Base-by-base conservation (phyloP, 2,888 invertebrate genomes). In the Pristionchus entomophagus region DNA sequence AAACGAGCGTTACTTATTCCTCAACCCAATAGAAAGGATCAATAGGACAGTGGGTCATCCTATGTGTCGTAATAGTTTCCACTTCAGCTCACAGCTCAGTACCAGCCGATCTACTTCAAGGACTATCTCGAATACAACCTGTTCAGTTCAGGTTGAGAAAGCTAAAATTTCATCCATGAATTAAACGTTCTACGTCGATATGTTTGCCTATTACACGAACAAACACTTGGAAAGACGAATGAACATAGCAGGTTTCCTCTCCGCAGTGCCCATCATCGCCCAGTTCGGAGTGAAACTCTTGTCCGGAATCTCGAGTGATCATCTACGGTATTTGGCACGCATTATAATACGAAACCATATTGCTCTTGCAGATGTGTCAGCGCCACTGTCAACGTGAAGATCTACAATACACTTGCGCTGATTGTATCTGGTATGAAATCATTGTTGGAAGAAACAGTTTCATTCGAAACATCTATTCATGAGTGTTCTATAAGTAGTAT, bases 61-160 rank as follows among this genome's bases (percentile, higher is more conserved):
- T n/a, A n/a, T n/a, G n/a, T n/a, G n/a, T n/a, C n/a, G n/a, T n/a
- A n/a, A n/a, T n/a, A n/a, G n/a, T 22, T 38, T n/a, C n/a, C n/a
- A n/a, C n/a, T 65, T 32, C 88, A 89, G 80, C 65, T 89, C 19
- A 88, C 88, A 0, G 86, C 86, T 3, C 87, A 88, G 85, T 89
- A 88, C 84, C 87, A 89, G 77, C 89, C 89, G n/a, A 88, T 88
- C 49, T 89, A 89, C 56, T 88, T 89, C 88, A 89, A 89, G 38
- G 86, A 89, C 56, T 89, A 88, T 82, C 35, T 89, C 49, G 22
- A 88, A 65, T 89, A 87, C 84, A 87, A 89, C 82, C 83, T 89
- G 6, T 53, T 89, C 29, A 88, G 86, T 2, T 88, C 89, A 19
- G 88, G 87, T 87, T n/a, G n/a, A n/a, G n/a, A n/a, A n/a, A n/a